A percentile compares a stretch with the other conserved stretches of the same genome.
Conservation (phyloP, 2,888 invertebrate genomes). For the Sminthurinus aureus region DNA sequence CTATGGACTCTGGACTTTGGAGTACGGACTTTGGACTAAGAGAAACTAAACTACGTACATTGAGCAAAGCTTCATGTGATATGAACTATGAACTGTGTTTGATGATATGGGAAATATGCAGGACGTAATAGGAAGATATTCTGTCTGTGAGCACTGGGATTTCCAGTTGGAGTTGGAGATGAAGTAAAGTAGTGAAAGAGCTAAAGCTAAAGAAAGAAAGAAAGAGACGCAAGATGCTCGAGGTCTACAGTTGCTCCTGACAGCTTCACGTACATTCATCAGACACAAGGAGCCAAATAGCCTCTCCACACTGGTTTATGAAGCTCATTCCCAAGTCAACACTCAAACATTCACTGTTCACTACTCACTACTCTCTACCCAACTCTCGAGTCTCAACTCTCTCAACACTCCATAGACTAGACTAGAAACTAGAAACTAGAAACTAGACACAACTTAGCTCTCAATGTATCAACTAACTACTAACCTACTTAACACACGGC, state of each 20-base stretch:
- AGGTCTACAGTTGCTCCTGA: background rate
- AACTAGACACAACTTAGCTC: background rate
- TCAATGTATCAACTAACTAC: background rate
- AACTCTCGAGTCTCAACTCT: background rate
- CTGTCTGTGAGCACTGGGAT: no score
- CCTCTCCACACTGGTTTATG: constrained; percentile 11
- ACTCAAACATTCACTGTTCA: background rate
- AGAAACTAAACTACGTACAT: no score
- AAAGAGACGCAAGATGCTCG: background rate
- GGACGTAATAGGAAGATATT: no score
- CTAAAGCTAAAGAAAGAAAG: no score
- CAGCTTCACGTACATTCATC: constrained; percentile 2
- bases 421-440: background rate
- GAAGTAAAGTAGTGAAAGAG: background rate
- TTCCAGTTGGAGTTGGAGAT: no score
- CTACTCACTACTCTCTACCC: background rate
- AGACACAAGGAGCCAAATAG: constrained; percentile 9
- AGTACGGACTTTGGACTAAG: no score
- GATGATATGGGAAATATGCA: no score
- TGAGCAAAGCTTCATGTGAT: no score
- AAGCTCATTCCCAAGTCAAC: constrained; percentile 1
- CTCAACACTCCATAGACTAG: background rate
- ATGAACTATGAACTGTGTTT: no score
- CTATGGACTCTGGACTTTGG: no score
- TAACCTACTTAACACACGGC: background rate